Evolutionary conservation across 92 coral and sea anemone genomes (phyloP).

Genomic region (Montipora capitata): DNA sequence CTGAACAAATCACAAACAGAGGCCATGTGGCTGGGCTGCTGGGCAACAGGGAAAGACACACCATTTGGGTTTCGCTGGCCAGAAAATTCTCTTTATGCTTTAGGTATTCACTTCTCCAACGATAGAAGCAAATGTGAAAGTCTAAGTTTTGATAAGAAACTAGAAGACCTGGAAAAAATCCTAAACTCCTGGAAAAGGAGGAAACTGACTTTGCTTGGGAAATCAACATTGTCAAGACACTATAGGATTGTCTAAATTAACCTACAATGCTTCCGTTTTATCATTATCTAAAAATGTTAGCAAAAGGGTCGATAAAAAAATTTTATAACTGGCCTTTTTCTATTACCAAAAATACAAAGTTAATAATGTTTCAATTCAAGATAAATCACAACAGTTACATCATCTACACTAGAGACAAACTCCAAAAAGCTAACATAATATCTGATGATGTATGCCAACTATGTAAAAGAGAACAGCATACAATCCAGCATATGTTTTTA

Average conservation of each 20-base stretch:
- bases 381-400: neutral
- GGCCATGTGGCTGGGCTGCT: neutral
- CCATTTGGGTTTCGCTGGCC: neutral
- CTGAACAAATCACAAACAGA: slow-evolving; percentile 22
- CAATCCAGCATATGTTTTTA: neutral
- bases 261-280: neutral
- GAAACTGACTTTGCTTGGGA: neutral
- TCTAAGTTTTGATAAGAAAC: neutral
- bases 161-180: neutral
- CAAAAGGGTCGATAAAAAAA: neutral
- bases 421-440: too few relatives aligned
- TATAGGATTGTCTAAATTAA: neutral
- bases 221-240: neutral
- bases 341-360: neutral
- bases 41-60: neutral
- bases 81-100: neutral
- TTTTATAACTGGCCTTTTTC: neutral
- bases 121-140: neutral
- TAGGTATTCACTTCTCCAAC: slow-evolving; percentile 11
- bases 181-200: neutral
- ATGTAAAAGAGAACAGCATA: neutral
- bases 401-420: too few relatives aligned
- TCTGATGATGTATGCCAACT: neutral
- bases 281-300: neutral
- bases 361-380: neutral